Conservation (phyloP, 2,888 invertebrate genomes). For the Metellina segmentata region DNA sequence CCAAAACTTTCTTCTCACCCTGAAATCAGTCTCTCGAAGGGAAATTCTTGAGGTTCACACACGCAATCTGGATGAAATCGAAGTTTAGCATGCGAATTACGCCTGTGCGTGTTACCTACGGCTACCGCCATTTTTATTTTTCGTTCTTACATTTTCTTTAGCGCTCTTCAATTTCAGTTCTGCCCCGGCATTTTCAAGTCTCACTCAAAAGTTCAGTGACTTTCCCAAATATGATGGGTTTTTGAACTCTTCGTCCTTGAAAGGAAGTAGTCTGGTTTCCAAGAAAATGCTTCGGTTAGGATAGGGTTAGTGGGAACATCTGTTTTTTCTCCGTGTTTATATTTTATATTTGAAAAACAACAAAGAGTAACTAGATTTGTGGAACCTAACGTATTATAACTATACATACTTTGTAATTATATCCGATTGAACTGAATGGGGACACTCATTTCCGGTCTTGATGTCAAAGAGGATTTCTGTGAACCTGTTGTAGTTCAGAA, state of each 20-base stretch:
- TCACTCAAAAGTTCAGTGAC: slow-evolving; percentile 41
- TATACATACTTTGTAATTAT: too few species aligned
- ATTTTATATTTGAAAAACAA: too few species aligned
- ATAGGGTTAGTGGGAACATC: slow-evolving; percentile 26
- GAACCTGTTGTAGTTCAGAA: too few species aligned
- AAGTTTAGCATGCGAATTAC: slow-evolving; percentile 10
- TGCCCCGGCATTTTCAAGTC: background rate
- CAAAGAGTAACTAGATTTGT: too few species aligned
- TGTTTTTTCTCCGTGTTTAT: too few species aligned
- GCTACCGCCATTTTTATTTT: slow-evolving; percentile 12
- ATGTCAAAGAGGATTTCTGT: too few species aligned
- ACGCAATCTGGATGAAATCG: slow-evolving; percentile 2
- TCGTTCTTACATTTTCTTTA: slow-evolving; percentile 12
- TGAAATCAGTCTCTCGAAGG: too few species aligned
- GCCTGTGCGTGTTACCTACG: slow-evolving; percentile 21
- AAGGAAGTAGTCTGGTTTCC: slow-evolving; percentile 24
- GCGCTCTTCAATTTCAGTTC: background rate
- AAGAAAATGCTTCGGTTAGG: slow-evolving; percentile 37
- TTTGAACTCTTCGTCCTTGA: slow-evolving; percentile 12
- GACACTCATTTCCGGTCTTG: too few species aligned
- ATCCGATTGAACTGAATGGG: too few species aligned
- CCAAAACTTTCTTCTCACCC: too few species aligned
- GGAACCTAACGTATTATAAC: too few species aligned
- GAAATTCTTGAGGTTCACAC: background rate
- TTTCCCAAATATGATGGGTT: slow-evolving; percentile 35